Base-by-base conservation (phyloP, 2,888 invertebrate species). In the Drosophila putrida region DNA sequence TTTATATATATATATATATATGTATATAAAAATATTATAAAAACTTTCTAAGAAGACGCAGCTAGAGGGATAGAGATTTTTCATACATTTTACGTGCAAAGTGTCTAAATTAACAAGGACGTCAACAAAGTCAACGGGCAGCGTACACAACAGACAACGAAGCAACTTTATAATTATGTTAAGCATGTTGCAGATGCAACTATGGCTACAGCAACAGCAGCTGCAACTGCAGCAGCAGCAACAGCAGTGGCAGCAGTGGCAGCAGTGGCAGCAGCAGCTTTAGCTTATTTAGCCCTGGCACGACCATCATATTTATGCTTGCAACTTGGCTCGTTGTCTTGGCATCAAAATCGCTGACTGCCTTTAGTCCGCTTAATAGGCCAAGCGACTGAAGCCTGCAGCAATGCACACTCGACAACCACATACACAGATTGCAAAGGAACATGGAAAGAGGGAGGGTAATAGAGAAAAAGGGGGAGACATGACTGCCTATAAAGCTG, bases 21-120 rank as follows among this genome's bases (percentile, higher is more conserved):
- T 53, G 51, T 70, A 50, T 43, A 43, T 25, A 35, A 55, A 44
- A 59, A 20, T 20, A 20, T 20, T 20, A 20, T 20, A 6, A 28
- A 31, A 46, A 62, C 33, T 71, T 71, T 44, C 64, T 36, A 73
- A 77, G 73, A 57, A 33, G 60, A 39, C 39, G 50, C 15, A n/a
- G 6, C n/a, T 27, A 15, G 6, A 53, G 10, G 47, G 44, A 58
- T 33, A 28, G 11, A 64, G 53, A 77, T 59, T 65, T 63, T 79
- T 88, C 61, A 78, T 88, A 80, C 82, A 88, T 82, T 87, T 87
- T 89, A 88, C 88, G 82, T 88, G 88, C 86, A 85, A 89, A 86
- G 83, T 85, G 86, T 86, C 83, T 89, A 82, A 86, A 86, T 89
- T 86, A 89, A 80, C 82, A 88, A 85, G 90, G 88, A 88, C 88